phyloP scores from a whole-genome alignment of 2,888 invertebrate genomes.

The Cephus sareptanus region DNA sequence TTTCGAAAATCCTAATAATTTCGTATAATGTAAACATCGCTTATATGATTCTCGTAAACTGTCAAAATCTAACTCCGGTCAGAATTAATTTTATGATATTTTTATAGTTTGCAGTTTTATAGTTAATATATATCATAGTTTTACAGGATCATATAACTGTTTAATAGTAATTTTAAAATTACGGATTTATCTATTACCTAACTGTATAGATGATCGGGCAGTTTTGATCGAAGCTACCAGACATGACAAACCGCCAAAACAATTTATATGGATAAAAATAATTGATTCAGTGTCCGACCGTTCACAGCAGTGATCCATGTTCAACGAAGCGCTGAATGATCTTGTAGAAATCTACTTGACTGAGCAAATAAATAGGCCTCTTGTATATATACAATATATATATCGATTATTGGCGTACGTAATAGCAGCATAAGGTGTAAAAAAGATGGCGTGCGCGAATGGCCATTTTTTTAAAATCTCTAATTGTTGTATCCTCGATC shows the following conservation, averaged over 20 bases:
- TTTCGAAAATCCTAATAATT: neutral
- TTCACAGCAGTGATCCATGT: neutral
- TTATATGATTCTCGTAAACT: neutral
- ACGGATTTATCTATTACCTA: neutral
- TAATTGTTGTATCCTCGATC: neutral
- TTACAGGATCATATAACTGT: neutral
- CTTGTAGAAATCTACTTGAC: neutral
- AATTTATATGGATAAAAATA: neutral
- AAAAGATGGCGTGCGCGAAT: neutral
- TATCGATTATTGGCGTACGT: neutral
- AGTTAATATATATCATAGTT: too few relatives aligned
- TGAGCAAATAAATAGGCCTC: neutral
- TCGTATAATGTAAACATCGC: neutral
- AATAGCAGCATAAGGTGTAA: neutral
- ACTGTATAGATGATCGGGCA: neutral
- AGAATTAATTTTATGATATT: neutral
- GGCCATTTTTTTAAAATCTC: neutral
- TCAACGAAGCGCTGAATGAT: neutral
- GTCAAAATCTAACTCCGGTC: neutral
- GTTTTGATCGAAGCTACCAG: neutral
- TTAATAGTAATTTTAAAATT: neutral
- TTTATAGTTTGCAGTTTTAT: too few relatives aligned
- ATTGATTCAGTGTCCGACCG: neutral
- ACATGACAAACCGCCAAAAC: neutral
- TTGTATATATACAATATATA: neutral